phyloP scores from a whole-genome alignment of 2,888 invertebrate species.

The Dolichopus griseipennis region DNA sequence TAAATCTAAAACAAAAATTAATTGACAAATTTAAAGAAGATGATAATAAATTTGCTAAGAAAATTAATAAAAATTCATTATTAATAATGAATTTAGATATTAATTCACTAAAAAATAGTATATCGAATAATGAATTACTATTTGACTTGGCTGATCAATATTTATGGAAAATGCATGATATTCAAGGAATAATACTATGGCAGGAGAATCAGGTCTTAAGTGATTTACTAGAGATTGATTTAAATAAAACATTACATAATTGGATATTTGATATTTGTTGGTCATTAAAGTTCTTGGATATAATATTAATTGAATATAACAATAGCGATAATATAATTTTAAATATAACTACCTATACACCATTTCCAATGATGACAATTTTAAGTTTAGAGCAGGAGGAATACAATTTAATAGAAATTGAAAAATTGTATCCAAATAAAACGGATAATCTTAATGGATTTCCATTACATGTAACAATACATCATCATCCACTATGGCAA shows the following conservation, averaged over 20 bases:
- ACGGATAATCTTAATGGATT: not conserved
- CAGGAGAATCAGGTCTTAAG: not conserved
- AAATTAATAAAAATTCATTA: not conserved
- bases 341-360: not conserved
- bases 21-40: not conserved
- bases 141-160: not conserved
- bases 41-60: not conserved
- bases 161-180: not conserved
- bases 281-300: not conserved
- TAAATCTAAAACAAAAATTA: not conserved
- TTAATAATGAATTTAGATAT: not conserved
- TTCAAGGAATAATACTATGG: not conserved
- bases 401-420: not conserved
- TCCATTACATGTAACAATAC: not conserved
- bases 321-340: not conserved
- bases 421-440: not conserved
- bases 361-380: not conserved
- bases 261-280: not conserved
- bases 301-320: not conserved
- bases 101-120: not conserved
- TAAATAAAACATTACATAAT: not conserved
- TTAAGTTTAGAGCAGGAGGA: not conserved
- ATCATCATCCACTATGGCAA: not conserved
- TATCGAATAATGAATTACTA: not conserved
- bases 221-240: too few species aligned